Evolutionary conservation across 2,888 invertebrate species (phyloP).

Genomic region (Thumatha senex): DNA sequence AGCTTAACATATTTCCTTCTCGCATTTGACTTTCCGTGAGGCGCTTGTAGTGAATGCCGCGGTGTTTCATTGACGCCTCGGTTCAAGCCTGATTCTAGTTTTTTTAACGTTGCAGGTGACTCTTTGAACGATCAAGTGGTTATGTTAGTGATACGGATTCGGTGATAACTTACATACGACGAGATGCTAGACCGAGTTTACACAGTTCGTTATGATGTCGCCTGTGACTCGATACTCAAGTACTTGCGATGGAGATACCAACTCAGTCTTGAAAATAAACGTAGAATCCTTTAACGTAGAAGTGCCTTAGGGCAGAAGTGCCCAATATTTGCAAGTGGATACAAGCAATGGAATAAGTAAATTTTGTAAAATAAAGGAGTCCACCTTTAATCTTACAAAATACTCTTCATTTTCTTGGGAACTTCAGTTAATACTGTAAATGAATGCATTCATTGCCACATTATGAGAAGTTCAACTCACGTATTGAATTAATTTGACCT

Average conservation of each 20-base stretch:
- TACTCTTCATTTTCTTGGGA: no score
- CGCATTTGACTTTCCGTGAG: slow-evolving; percentile 51
- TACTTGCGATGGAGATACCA: no score
- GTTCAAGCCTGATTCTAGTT: slow-evolving; percentile 46
- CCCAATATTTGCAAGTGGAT: neutral
- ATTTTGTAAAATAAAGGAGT: neutral
- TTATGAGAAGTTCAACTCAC: no score
- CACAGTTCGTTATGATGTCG: no score
- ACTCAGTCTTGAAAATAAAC: no score
- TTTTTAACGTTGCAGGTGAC: slow-evolving; percentile 34
- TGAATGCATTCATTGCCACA: no score
- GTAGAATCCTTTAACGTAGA: no score
- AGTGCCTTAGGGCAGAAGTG: neutral
- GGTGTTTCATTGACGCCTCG: slow-evolving; percentile 70
- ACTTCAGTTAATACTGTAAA: no score
- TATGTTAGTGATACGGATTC: neutral
- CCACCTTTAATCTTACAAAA: no score
- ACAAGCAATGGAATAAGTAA: neutral
- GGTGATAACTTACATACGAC: neutral
- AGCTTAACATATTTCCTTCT: slow-evolving; percentile 41
- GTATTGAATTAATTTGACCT: no score
- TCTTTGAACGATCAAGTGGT: slow-evolving; percentile 12
- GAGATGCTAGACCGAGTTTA: no score
- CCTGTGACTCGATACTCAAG: no score
- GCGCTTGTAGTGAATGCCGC: slow-evolving; percentile 59